A percentile compares a stretch with the other conserved stretches of the same genome.
These are phyloP conservation scores for Carassius gibelio DNA, from an alignment of 2,113 vertebrate species.

Conservation along the genomic window DNA sequence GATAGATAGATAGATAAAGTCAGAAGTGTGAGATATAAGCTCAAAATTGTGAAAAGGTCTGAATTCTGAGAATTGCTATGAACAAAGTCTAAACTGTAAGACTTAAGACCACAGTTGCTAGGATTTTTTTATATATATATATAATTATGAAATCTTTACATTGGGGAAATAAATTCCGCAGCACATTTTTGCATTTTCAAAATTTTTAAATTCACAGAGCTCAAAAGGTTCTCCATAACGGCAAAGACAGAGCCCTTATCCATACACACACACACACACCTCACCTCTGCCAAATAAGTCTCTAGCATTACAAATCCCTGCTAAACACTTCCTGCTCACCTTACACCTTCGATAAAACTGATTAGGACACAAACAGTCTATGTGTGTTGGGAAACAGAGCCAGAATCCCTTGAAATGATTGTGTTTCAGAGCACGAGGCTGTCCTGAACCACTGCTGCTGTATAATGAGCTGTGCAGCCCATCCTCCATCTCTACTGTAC, in stretches of 20 bases:
- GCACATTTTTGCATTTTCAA: not conserved
- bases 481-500: slow-evolving; percentile 30
- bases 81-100: too few species aligned
- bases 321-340: slow-evolving; percentile 29
- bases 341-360: slow-evolving; percentile 57
- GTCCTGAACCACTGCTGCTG: slow-evolving; percentile 51
- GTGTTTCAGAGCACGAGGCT: slow-evolving; percentile 40
- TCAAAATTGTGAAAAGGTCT: too few species aligned
- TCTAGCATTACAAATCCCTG: slow-evolving; percentile 48
- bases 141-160: not conserved
- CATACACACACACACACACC: slow-evolving; percentile 50
- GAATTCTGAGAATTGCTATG: too few species aligned
- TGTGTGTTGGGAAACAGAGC: slow-evolving; percentile 41
- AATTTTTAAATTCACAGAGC: not conserved
- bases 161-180: too few species aligned
- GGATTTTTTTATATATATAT: too few species aligned
- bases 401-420: slow-evolving; percentile 54
- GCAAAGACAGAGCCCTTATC: slow-evolving; percentile 31
- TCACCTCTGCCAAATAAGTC: slow-evolving; percentile 59
- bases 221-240: not conserved
- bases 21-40: too few species aligned
- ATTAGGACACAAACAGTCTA: slow-evolving; percentile 46
- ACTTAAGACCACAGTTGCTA: too few species aligned
- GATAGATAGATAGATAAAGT: too few species aligned
- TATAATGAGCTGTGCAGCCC: slow-evolving; percentile 14